Evolutionary conservation across 2,113 vertebrate genomes (phyloP).

Genomic region (Caracal caracal): DNA sequence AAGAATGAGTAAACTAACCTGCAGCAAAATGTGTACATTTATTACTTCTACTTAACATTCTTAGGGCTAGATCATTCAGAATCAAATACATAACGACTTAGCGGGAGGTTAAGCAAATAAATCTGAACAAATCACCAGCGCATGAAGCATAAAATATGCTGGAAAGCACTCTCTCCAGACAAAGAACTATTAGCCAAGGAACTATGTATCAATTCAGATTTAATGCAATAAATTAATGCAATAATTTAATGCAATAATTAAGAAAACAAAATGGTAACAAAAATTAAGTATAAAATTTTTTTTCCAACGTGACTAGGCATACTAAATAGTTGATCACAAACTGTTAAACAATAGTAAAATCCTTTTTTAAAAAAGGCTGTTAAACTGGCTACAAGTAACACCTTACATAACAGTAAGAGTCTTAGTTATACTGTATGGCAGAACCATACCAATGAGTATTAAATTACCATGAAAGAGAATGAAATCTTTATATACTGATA

Average conservation of each 20-base stretch:
- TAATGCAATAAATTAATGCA: not conserved
- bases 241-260: not conserved
- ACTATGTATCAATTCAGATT: not conserved
- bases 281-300: not conserved
- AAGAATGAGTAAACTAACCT: not conserved
- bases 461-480: not conserved
- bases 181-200: not conserved
- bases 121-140: not conserved
- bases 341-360: not conserved
- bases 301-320: not conserved
- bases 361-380: not conserved
- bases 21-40: not conserved
- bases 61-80: not conserved
- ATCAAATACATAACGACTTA: not conserved
- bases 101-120: not conserved
- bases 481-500: not conserved
- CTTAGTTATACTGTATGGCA: not conserved
- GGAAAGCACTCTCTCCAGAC: constrained; percentile 15
- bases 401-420: not conserved
- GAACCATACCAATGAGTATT: not conserved
- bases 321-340: not conserved
- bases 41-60: not conserved
- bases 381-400: not conserved
- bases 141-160: not conserved
- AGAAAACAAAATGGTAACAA: not conserved